Base-by-base conservation (phyloP, 2,797 vertebrate species). In the Eleutherodactylus coqui region DNA sequence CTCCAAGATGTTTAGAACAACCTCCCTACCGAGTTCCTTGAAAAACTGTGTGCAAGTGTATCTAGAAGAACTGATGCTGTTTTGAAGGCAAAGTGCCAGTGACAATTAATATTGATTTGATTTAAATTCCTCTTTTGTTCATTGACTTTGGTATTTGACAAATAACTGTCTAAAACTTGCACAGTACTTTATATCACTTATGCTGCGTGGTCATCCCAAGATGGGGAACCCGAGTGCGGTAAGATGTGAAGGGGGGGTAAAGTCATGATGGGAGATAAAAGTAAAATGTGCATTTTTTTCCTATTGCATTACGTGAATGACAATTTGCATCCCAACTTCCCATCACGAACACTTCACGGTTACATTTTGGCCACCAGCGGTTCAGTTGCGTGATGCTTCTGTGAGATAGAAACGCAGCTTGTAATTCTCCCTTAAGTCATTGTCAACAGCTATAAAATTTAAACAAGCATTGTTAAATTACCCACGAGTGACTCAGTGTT, bases 371-470 rank as follows among this genome's bases (percentile, higher is more conserved):
- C 4, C 47, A 43, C 51, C 11, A 82, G 47, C 10, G 19, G 29
- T 81, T 81, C 27, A 29, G n/a, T 38, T 70, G n/a, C 5, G 36
- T 55, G 47, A 58, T 72, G n/a, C 27, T 55, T 55, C 10, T 27
- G 34, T 29, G 32, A 72, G 67, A 58, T 27, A 41, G 17, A 72
- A 34, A 72, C n/a, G 38, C 49, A 62, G 51, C 81, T 67, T 45
- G 29, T 27, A 62, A 79, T 62, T 29, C 41, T 83, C 62, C 75
- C 75, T 83, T 83, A 87, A 87, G 75, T 79, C 60, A 70, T 70
- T 86, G 79, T 78, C 86, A 87, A 72, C 86, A 62, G 86, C 75
- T 79, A 83, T 87, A 87, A 87, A 36, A 73, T 62, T 70, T 79
- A 79, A 83, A 62, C 86, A 72, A 83, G 81, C 64, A 17, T 16